Percentiles rank a stretch among this genome's conserved stretches.
Evolutionary conservation across 2,888 invertebrate species (phyloP).

Genomic region (Pimpla rufipes): DNA sequence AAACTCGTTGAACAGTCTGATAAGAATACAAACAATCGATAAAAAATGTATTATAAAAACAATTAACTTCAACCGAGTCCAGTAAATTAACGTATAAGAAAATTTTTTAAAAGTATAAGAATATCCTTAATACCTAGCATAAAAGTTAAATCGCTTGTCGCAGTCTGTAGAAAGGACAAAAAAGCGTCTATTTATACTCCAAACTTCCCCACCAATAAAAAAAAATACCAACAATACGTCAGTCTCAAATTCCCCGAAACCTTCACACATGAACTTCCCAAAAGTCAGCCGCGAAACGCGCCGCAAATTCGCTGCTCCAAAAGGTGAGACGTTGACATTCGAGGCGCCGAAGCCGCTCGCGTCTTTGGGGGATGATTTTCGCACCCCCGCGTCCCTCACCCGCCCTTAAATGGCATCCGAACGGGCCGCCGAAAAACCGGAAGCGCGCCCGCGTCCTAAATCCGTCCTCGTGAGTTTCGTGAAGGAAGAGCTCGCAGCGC

Average conservation of each 20-base stretch:
- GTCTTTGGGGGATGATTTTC: slow-evolving; percentile 35
- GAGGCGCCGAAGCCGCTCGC: slow-evolving; percentile 2
- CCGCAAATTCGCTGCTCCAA: background rate
- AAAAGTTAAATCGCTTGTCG: background rate
- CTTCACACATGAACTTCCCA: background rate
- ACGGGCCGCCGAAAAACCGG: slow-evolving; percentile 23
- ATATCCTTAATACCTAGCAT: no score
- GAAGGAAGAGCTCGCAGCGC: no score
- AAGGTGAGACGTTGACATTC: slow-evolving; percentile 67
- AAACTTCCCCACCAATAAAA: background rate
- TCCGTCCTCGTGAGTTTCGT: slow-evolving; percentile 20
- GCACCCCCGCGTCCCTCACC: background rate
- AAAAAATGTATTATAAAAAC: no score
- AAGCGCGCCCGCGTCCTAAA: slow-evolving; percentile 29
- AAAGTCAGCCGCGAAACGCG: background rate
- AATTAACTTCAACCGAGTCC: no score
- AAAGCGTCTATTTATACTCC: no score
- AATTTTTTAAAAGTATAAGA: no score
- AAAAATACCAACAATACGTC: background rate
- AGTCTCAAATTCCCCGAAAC: background rate
- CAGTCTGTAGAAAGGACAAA: no score
- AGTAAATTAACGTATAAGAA: no score
- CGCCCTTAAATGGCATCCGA: slow-evolving; percentile 46
- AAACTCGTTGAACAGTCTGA: no score
- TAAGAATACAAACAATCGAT: no score